Evolutionary conservation across 2,113 vertebrate genomes (phyloP), one percentile per base, ranked within the genome.

Genomic region (Aramus guarauna): DNA sequence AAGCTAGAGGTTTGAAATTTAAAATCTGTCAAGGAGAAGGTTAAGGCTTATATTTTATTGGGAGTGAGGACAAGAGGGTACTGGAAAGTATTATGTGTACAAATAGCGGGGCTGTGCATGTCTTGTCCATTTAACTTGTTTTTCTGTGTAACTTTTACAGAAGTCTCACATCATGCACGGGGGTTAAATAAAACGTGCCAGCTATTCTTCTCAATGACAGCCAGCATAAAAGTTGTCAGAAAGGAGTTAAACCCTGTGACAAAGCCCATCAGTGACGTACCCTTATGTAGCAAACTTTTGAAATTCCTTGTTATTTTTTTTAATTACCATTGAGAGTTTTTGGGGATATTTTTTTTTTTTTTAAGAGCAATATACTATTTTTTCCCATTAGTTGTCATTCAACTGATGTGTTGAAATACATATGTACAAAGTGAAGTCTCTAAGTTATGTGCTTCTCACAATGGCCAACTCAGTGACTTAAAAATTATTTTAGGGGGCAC

Each of bases 21-120:
- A 78, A 92, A 92, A 85, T 50, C 59, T 96, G 87, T 84, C 94
- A 95, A 63, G 58, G 22, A 69, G 85, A 95, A 92, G 74, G 86
- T 95, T 95, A 91, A 96, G 80, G n/a, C 41, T 88, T 90, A 62
- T 79, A 41, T 18, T 94, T 92, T 97, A 94, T 97, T 76, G 73
- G 22, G 79, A 93, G 15, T 41, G 62, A 77, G 27, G 67, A 87
- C 43, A 56, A 62, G 76, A 84, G n/a, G 24, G 39, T 69, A n/a
- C 55, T 72, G 41, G 67, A 80, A 81, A 87, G 11, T 71, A 72
- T 62, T 90, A 50, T 32, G 22, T 60, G 79, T 30, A 53, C 32
- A 73, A 39, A 45, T 32, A 23, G 12, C 29, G 26, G 30, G 6
- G 8, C 36, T 78, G 4, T 64, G 16, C 21, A 41, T 66, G 47